phyloP scores from a whole-genome alignment of 2,888 invertebrate genomes.

The Drosophila incognita region DNA sequence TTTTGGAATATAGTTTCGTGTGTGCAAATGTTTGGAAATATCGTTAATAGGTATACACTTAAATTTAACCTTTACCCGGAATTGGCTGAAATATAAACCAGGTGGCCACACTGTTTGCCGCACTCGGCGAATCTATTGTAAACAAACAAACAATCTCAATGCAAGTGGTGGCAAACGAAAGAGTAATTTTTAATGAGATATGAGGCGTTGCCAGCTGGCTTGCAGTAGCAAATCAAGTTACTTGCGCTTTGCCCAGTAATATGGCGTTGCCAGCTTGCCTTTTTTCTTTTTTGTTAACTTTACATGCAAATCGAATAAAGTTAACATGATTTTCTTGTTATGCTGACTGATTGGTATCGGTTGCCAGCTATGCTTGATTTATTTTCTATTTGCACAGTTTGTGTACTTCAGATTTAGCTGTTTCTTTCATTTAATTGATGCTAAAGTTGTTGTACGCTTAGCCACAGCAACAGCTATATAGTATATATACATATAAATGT shows the following conservation, averaged over 20 bases:
- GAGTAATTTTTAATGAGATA: not conserved
- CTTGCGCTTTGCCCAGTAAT: not conserved
- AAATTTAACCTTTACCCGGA: not conserved
- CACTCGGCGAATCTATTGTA: not conserved
- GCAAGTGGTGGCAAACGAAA: not conserved
- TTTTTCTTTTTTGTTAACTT: not conserved
- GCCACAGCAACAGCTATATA: not conserved
- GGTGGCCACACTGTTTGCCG: not conserved
- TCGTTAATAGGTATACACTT: not conserved
- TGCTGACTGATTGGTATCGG: not conserved
- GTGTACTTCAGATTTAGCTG: not conserved
- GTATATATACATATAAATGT: conserved; percentile 23
- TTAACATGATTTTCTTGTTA: not conserved
- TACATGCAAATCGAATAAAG: not conserved
- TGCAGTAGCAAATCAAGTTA: not conserved
- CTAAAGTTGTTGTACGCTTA: conserved; percentile 16
- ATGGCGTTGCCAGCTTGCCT: not conserved
- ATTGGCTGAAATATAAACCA: not conserved
- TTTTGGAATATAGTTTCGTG: not conserved
- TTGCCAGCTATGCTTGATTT: not conserved
- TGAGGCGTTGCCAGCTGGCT: not conserved
- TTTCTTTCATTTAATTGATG: not conserved
- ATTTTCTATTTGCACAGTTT: not conserved
- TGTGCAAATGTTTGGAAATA: not conserved
- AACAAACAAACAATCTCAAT: not conserved